phyloP scores from a whole-genome alignment of 2,888 invertebrate species.

The Andrena marginata region DNA sequence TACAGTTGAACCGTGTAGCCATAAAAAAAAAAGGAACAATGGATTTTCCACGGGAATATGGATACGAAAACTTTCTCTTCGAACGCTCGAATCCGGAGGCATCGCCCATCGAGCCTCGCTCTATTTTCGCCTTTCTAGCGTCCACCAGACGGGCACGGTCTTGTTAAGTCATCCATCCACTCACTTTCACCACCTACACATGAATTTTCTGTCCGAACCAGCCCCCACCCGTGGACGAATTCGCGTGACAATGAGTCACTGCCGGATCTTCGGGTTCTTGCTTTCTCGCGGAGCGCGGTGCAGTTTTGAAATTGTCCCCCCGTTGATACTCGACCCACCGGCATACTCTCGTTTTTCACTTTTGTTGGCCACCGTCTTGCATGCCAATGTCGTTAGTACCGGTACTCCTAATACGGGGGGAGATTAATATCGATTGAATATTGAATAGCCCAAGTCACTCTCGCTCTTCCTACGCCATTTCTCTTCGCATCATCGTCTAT shows the following conservation, averaged over 20 bases:
- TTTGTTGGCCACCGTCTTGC: constrained; percentile 58
- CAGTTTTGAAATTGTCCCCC: constrained; percentile 54
- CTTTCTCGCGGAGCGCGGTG: constrained; percentile 43
- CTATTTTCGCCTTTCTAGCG: constrained; percentile 52
- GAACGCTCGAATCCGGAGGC: background rate
- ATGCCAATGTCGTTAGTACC: constrained; percentile 53
- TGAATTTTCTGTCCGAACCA: constrained; percentile 72
- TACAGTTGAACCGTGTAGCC: too few species aligned
- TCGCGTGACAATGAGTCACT: constrained; percentile 71
- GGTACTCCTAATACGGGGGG: constrained; percentile 54
- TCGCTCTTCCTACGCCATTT: constrained; percentile 51
- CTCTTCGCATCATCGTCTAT: constrained; percentile 42
- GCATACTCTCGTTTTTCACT: constrained; percentile 64
- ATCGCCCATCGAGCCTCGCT: constrained; percentile 33
- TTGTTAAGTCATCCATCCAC: constrained; percentile 69
- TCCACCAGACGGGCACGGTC: constrained; percentile 42
- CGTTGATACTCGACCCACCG: background rate
- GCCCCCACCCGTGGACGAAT: constrained; percentile 35
- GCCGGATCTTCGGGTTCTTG: constrained; percentile 26
- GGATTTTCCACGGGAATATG: too few species aligned
- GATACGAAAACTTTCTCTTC: background rate
- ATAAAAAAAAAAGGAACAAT: too few species aligned
- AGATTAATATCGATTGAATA: constrained; percentile 60
- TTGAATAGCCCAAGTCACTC: constrained; percentile 38
- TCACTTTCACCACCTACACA: constrained; percentile 82